phyloP scores from a whole-genome alignment of 2,797 vertebrate species.

The Sitta carolinensis region DNA sequence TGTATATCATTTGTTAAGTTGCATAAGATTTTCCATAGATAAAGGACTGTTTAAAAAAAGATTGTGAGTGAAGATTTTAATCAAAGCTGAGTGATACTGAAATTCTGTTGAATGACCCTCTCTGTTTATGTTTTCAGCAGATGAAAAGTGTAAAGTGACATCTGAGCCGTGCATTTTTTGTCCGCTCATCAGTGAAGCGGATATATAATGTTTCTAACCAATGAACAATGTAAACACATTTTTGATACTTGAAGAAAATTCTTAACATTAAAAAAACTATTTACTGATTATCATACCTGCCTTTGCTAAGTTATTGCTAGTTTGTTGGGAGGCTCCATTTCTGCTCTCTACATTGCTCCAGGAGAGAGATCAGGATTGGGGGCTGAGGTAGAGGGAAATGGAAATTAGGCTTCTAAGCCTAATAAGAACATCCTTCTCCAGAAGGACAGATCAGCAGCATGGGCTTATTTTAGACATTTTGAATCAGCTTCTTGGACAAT shows the following conservation, averaged over 20 bases:
- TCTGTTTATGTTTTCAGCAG: conserved; percentile 32
- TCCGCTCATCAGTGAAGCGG: neutral
- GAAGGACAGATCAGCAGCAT: neutral
- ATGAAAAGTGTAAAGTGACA: neutral
- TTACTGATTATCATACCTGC: neutral
- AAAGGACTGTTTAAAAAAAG: neutral
- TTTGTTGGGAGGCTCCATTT: neutral
- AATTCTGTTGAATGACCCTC: neutral
- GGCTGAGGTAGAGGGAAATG: neutral
- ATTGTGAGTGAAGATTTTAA: conserved; percentile 40
- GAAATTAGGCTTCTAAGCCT: neutral
- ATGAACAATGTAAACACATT: neutral
- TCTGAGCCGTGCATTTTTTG: neutral
- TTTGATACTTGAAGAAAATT: neutral
- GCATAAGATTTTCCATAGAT: neutral
- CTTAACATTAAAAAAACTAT: neutral
- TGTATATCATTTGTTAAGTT: neutral
- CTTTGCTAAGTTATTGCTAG: neutral
- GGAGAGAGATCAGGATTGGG: neutral
- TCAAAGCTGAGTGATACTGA: conserved; percentile 9
- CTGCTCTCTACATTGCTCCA: neutral
- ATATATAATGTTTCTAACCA: neutral
- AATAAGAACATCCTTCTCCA: neutral
- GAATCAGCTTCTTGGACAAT: neutral
- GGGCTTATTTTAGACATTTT: neutral